Conservation (phyloP, 2,113 vertebrate species). For the Dicerorhinus sumatrensis region DNA sequence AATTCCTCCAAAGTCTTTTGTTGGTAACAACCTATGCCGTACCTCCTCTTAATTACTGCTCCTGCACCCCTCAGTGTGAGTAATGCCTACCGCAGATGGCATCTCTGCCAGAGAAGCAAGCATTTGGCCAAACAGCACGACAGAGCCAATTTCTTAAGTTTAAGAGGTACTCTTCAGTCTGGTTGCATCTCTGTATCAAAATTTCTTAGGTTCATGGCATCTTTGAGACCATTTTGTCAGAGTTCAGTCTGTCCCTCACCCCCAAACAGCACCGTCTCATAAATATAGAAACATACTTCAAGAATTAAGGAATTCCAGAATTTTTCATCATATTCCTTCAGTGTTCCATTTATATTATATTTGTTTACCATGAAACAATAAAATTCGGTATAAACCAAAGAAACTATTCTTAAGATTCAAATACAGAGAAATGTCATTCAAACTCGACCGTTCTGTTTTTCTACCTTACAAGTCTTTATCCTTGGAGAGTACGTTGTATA, state of each 20-base stretch:
- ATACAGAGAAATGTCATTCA: conserved; percentile 31
- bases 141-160: conserved; percentile 18
- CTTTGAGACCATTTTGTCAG: background rate
- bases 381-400: conserved; percentile 23
- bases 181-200: background rate
- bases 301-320: conserved; percentile 9
- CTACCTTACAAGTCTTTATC: background rate
- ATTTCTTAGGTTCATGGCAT: background rate
- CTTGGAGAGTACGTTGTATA: background rate
- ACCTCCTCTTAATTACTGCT: conserved; percentile 44
- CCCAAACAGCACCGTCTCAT: background rate
- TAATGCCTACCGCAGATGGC: conserved; percentile 46
- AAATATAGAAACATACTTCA: background rate
- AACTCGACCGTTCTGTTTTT: background rate
- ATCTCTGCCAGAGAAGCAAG: background rate
- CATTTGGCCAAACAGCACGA: background rate
- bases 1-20: background rate
- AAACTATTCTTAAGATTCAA: conserved; percentile 40
- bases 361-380: background rate
- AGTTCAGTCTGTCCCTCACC: background rate
- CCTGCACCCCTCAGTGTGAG: background rate
- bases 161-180: background rate
- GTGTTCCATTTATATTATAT: background rate
- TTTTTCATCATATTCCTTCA: background rate
- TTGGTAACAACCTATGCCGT: background rate